phyloP scores from a whole-genome alignment of 2,888 invertebrate genomes.

The Melieria picta region DNA sequence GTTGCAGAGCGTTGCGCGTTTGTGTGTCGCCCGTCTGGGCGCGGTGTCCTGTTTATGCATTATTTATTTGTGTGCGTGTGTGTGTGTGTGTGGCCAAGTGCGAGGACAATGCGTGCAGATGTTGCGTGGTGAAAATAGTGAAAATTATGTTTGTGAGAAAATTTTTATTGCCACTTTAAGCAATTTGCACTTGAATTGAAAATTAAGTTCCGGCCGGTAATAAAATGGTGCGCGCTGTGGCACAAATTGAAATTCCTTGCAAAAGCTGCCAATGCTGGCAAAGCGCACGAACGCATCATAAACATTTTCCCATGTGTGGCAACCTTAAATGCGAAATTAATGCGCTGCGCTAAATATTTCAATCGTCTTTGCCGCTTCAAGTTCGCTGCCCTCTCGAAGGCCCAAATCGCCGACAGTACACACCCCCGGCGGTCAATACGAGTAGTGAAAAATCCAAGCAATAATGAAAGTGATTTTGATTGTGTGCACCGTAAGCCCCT shows the following conservation, averaged over 20 bases:
- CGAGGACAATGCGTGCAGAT: background rate
- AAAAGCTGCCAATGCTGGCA: slow-evolving; percentile 22
- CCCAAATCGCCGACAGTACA: background rate
- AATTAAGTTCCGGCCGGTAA: slow-evolving; percentile 6
- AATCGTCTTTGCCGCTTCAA: slow-evolving; percentile 15
- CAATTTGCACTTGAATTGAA: slow-evolving; percentile 31
- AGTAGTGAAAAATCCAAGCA: too few relatives aligned
- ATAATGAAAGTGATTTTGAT: background rate
- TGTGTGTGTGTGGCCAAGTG: background rate
- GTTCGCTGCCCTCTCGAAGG: background rate
- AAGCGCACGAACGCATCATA: slow-evolving; percentile 27
- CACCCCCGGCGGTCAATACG: too few relatives aligned
- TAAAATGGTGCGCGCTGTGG: slow-evolving; percentile 21
- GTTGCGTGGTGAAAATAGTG: slow-evolving; percentile 36
- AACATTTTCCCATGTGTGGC: slow-evolving; percentile 31
- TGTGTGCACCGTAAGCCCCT: background rate
- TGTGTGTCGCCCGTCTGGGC: background rate
- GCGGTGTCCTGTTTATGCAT: slow-evolving; percentile 3
- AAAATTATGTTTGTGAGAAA: slow-evolving; percentile 51
- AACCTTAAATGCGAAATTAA: slow-evolving; percentile 23
- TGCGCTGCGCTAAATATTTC: slow-evolving; percentile 7
- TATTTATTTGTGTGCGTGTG: background rate
- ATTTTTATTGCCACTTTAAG: slow-evolving; percentile 57
- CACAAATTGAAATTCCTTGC: slow-evolving; percentile 44
- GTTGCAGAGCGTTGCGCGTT: too few relatives aligned